A percentile compares a stretch with the other conserved stretches of the same genome.
Evolutionary conservation across 2,113 vertebrate genomes (phyloP).

Genomic region (Rhinopithecus roxellana): DNA sequence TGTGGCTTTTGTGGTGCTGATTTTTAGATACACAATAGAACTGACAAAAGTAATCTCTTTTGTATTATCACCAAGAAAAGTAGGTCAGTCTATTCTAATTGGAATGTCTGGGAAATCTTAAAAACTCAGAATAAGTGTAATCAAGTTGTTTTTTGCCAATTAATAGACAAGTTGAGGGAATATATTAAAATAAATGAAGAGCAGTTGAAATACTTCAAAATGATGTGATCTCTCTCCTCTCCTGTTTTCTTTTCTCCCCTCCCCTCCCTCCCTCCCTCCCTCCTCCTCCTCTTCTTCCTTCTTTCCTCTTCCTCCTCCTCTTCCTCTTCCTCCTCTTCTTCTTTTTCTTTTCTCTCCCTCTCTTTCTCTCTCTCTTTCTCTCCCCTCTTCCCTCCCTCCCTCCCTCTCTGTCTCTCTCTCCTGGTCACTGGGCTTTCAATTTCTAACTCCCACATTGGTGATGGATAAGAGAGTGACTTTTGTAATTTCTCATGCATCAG

Average conservation of each 20-base stretch:
- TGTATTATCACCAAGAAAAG: neutral
- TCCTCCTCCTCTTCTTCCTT: too few relatives aligned
- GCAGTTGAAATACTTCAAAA: neutral
- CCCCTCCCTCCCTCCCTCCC: too few relatives aligned
- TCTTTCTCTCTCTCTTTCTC: too few relatives aligned
- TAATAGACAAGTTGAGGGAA: neutral
- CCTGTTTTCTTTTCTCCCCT: neutral
- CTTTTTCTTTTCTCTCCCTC: neutral
- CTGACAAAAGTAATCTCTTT: neutral
- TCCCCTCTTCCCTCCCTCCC: rapidly evolving
- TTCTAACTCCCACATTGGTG: neutral
- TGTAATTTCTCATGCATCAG: neutral
- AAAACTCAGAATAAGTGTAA: slow-evolving; percentile 33
- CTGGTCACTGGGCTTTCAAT: neutral
- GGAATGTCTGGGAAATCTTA: slow-evolving; percentile 44
- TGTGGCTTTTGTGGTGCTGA: neutral
- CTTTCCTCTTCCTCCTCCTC: too few relatives aligned
- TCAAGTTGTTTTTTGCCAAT: slow-evolving; percentile 31
- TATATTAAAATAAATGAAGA: slow-evolving; percentile 45
- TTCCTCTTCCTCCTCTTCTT: rapidly evolving
- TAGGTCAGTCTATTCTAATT: neutral
- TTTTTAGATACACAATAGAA: neutral
- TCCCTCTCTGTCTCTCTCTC: neutral
- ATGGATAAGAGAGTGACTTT: neutral
- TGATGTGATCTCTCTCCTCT: neutral